Evolutionary conservation across 2,797 vertebrate species (phyloP), one percentile per base, ranked within the genome.

Genomic region (Gymnoscopelus microlampas): DNA sequence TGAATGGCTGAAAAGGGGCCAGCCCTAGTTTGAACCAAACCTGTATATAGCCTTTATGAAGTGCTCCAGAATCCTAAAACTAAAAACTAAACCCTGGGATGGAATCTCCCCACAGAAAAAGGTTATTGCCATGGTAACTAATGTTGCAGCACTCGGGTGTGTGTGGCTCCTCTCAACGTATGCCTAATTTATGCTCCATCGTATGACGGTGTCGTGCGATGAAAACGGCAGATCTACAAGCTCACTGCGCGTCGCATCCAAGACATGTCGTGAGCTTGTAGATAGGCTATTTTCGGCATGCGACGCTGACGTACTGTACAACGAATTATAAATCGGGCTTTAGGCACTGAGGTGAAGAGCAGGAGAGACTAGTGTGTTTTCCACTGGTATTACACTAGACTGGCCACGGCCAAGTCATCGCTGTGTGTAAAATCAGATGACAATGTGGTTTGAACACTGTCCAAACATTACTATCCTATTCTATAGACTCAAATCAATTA

Each of bases 311-410:
- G 9, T 44, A 44, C 39, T 2, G 39, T 44, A 44, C 39, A 10
- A 8, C 7, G 8, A 44, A 44, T 44, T 44, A 44, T 44, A 44
- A 44, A 44, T 44, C 39, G 8, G 39, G 39, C 39, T 44, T 72
- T 94, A 98, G 97, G 97, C 97, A 98, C 96, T 95, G 94, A 92
- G 97, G 97, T 97, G 94, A 96, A 93, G 89, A 96, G 95, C 95
- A 96, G 55, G 88, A 92, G 87, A 94, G 94, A 93, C 91, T 86
- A 92, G 85, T 13, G 89, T 84, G 82, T 87, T 90, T 90, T 80
- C 66, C 35, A 13, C 63, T 63, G 57, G 67, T 73, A 77, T 74
- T 60, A 66, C 54, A 72, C 54, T 53, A 49, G 23, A 15, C 47
- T 66, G 48, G 60, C 74, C 29, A 1, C 57, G 63, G 50, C 50